Conservation (phyloP, 2,113 vertebrate species). For the Motacilla alba region DNA sequence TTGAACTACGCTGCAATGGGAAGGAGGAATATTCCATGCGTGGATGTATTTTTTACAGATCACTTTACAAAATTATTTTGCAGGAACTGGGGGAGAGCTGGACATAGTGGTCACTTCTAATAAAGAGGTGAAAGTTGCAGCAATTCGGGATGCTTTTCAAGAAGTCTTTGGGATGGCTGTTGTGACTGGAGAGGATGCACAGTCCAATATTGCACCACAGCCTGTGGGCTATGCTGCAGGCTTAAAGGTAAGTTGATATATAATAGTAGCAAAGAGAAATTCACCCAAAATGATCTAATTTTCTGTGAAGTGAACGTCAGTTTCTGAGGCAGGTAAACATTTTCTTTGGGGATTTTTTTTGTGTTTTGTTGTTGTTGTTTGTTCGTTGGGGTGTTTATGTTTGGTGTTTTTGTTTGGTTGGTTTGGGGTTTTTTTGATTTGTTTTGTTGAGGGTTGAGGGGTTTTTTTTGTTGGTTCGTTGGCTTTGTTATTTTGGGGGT, state of each 20-base stretch:
- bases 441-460: neutral
- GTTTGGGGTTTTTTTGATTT: neutral
- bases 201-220: conserved; percentile 94
- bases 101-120: conserved; percentile 94
- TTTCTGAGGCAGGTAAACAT: neutral
- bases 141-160: conserved; percentile 93
- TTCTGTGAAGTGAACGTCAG: neutral
- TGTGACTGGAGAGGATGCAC: conserved; percentile 87
- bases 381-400: neutral
- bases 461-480: neutral
- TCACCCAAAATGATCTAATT: neutral
- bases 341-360: neutral
- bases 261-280: neutral
- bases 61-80: neutral
- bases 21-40: accelerated
- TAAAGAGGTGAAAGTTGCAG: conserved; percentile 87
- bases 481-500: neutral
- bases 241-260: conserved; percentile 79
- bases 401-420: neutral
- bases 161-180: conserved; percentile 95
- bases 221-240: conserved; percentile 96
- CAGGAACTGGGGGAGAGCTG: conserved; percentile 93
- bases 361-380: neutral
- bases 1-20: neutral
- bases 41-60: neutral